Evolutionary conservation across 2,888 invertebrate species (phyloP).

Genomic region (Polydrusus pterygomalis): DNA sequence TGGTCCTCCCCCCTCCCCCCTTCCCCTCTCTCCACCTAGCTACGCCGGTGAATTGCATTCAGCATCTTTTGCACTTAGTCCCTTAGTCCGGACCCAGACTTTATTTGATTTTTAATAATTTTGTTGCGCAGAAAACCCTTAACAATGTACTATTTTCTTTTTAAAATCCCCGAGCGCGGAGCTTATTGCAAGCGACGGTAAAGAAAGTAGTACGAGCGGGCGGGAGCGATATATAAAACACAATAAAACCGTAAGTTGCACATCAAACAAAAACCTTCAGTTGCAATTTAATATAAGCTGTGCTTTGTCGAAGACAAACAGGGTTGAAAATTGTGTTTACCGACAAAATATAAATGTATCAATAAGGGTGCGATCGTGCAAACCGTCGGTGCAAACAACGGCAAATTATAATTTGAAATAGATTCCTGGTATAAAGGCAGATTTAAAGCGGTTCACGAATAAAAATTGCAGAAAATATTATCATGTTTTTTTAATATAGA

Average conservation of each 20-base stretch:
- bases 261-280: slow-evolving; percentile 18
- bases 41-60: too few relatives aligned
- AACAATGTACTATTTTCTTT: too few relatives aligned
- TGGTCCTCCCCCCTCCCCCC: too few relatives aligned
- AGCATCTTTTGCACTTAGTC: neutral
- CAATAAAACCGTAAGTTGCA: slow-evolving; percentile 27
- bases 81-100: too few relatives aligned
- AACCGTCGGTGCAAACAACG: neutral
- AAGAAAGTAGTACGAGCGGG: neutral
- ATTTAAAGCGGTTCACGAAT: neutral
- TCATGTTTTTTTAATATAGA: too few relatives aligned
- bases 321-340: slow-evolving; percentile 45
- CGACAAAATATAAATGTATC: slow-evolving; percentile 39
- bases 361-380: slow-evolving; percentile 32
- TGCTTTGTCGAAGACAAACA: slow-evolving; percentile 39
- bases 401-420: slow-evolving; percentile 21
- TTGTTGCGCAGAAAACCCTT: too few relatives aligned
- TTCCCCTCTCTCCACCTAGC: too few relatives aligned
- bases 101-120: too few relatives aligned
- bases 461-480: neutral
- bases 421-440: neutral
- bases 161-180: neutral
- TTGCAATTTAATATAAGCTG: slow-evolving; percentile 40
- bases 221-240: slow-evolving; percentile 23
- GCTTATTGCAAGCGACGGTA: neutral